These are phyloP conservation scores for Pseudorhombus dupliciocellatus DNA, from an alignment of 2,113 vertebrate genomes.

Conservation along the genomic window DNA sequence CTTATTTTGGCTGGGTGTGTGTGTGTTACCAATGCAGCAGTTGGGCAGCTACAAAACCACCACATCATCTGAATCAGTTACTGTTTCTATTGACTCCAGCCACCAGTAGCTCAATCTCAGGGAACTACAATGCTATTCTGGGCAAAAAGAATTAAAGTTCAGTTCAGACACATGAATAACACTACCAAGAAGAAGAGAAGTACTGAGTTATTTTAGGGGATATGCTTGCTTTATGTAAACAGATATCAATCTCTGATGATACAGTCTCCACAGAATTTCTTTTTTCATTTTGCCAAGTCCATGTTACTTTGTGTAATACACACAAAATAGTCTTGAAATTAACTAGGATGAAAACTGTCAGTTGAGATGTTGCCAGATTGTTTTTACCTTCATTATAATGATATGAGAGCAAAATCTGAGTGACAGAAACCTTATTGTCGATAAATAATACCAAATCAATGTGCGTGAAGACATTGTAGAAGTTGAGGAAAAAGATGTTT, in stretches of 20 bases:
- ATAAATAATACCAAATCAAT: too few relatives aligned
- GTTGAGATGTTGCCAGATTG: background rate
- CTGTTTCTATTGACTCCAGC: background rate
- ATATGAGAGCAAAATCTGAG: too few relatives aligned
- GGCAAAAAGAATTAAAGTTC: background rate
- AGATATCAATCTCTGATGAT: background rate
- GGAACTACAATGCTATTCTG: slow-evolving; percentile 23
- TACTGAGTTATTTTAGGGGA: too few relatives aligned
- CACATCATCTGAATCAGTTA: background rate
- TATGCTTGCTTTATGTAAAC: too few relatives aligned
- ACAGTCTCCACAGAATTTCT: background rate
- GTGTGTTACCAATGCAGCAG: background rate
- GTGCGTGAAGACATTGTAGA: too few relatives aligned
- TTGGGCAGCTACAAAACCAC: background rate
- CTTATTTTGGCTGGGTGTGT: too few relatives aligned
- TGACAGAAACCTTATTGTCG: too few relatives aligned
- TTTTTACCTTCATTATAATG: background rate
- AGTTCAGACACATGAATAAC: background rate
- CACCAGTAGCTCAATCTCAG: slow-evolving; percentile 38
- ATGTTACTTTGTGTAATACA: too few relatives aligned
- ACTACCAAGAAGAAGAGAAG: background rate
- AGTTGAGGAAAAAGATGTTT: too few relatives aligned
- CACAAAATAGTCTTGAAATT: too few relatives aligned
- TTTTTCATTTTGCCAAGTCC: background rate
- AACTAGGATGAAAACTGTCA: background rate